Conservation (phyloP, 2,888 invertebrate genomes). For the Hermaeophaga mercurialis region DNA sequence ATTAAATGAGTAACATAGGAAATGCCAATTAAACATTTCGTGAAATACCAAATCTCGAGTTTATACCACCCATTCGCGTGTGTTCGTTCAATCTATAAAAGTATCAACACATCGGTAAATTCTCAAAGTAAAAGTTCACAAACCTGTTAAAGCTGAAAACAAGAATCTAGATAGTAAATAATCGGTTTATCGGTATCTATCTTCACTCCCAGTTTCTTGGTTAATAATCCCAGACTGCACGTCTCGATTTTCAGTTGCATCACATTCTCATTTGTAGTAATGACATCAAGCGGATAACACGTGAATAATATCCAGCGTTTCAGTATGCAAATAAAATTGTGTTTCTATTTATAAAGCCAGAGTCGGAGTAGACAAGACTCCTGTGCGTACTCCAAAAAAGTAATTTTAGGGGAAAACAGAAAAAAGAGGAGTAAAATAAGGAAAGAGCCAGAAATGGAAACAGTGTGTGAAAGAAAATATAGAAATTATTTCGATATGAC, state of each 20-base stretch:
- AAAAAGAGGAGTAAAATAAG: no score
- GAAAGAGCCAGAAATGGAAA: no score
- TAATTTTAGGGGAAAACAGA: no score
- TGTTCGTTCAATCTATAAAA: constrained; percentile 6
- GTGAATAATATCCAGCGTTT: no score
- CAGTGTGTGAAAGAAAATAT: no score
- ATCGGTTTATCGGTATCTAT: constrained; percentile 11
- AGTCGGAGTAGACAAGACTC: no score
- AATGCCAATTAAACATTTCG: background rate
- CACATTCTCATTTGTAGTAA: background rate
- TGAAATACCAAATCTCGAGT: constrained; percentile 3
- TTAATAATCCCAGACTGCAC: background rate
- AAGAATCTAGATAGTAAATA: constrained; percentile 17
- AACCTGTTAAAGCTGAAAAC: constrained; percentile 21
- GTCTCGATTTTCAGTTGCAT: constrained; percentile 1
- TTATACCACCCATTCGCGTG: constrained; percentile 8
- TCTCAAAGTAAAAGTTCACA: constrained; percentile 11
- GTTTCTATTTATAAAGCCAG: no score
- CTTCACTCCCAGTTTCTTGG: background rate
- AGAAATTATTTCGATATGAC: no score
- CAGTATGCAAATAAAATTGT: no score
- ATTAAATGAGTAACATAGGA: background rate
- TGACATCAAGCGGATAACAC: background rate
- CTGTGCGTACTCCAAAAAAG: no score
- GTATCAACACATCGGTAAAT: constrained; percentile 6